These are phyloP conservation scores for Hyles vespertilio DNA, from an alignment of 1,140 invertebrate genomes.

Conservation along the genomic window DNA sequence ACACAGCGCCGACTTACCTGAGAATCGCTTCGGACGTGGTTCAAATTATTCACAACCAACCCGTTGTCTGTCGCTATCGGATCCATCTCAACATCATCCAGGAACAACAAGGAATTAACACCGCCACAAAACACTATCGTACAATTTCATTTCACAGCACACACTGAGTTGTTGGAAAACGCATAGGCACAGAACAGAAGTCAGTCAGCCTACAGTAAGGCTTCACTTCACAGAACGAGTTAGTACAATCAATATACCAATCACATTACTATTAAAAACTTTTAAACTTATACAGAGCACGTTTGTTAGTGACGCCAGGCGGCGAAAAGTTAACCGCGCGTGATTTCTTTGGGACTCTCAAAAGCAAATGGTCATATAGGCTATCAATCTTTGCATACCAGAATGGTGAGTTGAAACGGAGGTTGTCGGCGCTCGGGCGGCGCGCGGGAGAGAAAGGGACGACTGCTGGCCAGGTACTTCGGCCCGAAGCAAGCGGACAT, in stretches of 20 bases:
- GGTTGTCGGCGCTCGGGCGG: slow-evolving; percentile 25
- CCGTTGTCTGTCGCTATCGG: slow-evolving; percentile 65
- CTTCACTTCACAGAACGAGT: slow-evolving; percentile 45
- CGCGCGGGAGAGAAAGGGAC: slow-evolving; percentile 60
- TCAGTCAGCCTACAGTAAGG: slow-evolving; percentile 33
- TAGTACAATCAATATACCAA: slow-evolving; percentile 38
- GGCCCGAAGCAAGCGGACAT: slow-evolving; percentile 65
- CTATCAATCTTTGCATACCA: slow-evolving; percentile 76
- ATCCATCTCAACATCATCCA: slow-evolving; percentile 68
- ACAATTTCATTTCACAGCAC: slow-evolving; percentile 13
- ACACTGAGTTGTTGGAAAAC: slow-evolving; percentile 27
- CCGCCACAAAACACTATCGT: slow-evolving; percentile 27
- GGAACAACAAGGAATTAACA: slow-evolving; percentile 17
- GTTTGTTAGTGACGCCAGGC: slow-evolving; percentile 68
- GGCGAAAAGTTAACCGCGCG: slow-evolving; percentile 72
- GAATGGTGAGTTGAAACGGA: slow-evolving; percentile 67
- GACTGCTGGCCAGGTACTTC: slow-evolving; percentile 55
- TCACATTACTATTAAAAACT: slow-evolving; percentile 33
- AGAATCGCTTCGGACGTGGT: slow-evolving; percentile 69
- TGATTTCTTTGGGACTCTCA: slow-evolving; percentile 71
- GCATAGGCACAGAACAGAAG: slow-evolving; percentile 30
- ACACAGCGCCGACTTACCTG: slow-evolving; percentile 59
- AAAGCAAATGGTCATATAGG: slow-evolving; percentile 74
- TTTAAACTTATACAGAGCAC: slow-evolving; percentile 10
- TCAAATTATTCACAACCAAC: slow-evolving; percentile 70